These are phyloP conservation scores for Hypocryptadius cinnamomeus DNA, from an alignment of 2,113 vertebrate species.

Conservation along the genomic window DNA sequence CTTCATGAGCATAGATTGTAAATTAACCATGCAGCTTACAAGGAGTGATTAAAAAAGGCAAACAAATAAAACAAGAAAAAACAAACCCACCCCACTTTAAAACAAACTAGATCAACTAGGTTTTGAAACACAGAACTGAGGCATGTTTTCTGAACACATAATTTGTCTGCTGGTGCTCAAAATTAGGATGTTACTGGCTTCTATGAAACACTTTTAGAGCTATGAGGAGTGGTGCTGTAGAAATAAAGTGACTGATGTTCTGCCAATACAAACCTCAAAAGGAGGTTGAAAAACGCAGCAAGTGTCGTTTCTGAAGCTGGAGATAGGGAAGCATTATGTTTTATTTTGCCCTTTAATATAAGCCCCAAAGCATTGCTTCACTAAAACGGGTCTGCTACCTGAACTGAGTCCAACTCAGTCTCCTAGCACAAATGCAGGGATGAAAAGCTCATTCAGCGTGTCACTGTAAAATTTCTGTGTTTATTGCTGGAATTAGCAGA, in stretches of 20 bases:
- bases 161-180: constrained; percentile 36
- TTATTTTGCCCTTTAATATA: constrained; percentile 59
- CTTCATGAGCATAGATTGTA: neutral
- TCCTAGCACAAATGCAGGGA: constrained; percentile 29
- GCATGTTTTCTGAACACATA: constrained; percentile 39
- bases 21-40: neutral
- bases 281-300: constrained; percentile 51
- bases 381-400: constrained; percentile 33
- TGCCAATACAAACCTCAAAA: constrained; percentile 62
- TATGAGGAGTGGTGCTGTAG: constrained; percentile 40
- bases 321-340: constrained; percentile 45
- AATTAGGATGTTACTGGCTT: constrained; percentile 33
- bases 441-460: neutral
- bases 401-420: constrained; percentile 54
- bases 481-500: neutral
- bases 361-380: constrained; percentile 51
- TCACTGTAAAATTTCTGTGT: constrained; percentile 26
- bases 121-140: constrained; percentile 34
- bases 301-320: constrained; percentile 46
- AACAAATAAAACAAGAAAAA: neutral
- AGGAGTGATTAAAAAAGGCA: neutral
- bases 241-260: constrained; percentile 61
- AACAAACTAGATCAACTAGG: neutral
- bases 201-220: constrained; percentile 32
- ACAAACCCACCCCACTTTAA: neutral